A percentile compares a stretch with the other conserved stretches of the same genome.
Evolutionary conservation across 2,888 invertebrate species (phyloP).

Genomic region (Aporophyla nigra): DNA sequence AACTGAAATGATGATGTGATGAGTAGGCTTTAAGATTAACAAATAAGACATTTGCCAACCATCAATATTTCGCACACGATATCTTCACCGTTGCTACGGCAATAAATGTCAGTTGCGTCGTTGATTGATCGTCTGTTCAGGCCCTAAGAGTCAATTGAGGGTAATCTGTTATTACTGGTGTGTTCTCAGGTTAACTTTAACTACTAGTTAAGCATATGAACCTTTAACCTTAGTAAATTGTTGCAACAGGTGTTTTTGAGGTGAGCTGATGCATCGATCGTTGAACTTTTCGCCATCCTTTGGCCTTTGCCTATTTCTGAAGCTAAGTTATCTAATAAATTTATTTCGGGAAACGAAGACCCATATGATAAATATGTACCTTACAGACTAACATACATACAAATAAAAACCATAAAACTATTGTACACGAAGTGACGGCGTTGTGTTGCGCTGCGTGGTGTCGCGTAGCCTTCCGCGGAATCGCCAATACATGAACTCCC

Average conservation of each 20-base stretch:
- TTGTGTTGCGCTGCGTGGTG: too few relatives aligned
- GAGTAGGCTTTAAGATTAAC: too few relatives aligned
- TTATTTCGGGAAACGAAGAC: too few relatives aligned
- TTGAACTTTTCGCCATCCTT: conserved; percentile 39
- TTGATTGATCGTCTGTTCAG: conserved; percentile 35
- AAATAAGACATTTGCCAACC: neutral
- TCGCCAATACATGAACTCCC: too few relatives aligned
- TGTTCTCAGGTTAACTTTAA: conserved; percentile 34
- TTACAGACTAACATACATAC: too few relatives aligned
- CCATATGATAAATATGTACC: too few relatives aligned
- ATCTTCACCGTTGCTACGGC: neutral
- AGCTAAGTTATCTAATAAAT: neutral
- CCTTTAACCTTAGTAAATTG: conserved; percentile 39
- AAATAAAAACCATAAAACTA: too few relatives aligned
- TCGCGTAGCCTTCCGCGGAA: too few relatives aligned
- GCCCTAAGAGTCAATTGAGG: conserved; percentile 57
- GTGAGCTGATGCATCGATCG: conserved; percentile 15
- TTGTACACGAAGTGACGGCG: too few relatives aligned
- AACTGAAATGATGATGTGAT: too few relatives aligned
- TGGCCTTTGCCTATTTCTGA: conserved; percentile 4
- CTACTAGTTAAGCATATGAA: conserved; percentile 18
- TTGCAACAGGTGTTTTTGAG: conserved; percentile 26
- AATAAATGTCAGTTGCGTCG: conserved; percentile 40
- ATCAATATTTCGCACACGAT: neutral
- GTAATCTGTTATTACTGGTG: conserved; percentile 46